Percentiles rank a stretch among this genome's conserved stretches.
Conservation (phyloP, 2,113 vertebrate genomes). For the Charadrius vociferus region DNA sequence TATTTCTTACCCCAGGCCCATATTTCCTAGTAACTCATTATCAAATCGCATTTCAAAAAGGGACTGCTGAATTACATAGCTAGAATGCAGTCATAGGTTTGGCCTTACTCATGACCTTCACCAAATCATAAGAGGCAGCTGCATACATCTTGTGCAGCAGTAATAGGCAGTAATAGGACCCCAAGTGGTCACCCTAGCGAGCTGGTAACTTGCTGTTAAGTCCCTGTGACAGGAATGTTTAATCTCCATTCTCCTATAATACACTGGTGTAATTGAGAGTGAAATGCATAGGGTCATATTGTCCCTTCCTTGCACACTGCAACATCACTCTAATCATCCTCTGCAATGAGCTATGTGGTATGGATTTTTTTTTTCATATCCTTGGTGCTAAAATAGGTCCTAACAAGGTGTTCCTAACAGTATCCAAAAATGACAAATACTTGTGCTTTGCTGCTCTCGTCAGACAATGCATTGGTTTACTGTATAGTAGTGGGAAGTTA, state of each 20-base stretch:
- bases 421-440: neutral
- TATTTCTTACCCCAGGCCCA: neutral
- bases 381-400: neutral
- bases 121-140: slow-evolving; percentile 18
- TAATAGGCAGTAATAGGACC: no score
- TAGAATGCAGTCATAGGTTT: slow-evolving; percentile 13
- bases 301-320: neutral
- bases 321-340: neutral
- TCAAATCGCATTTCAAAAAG: neutral
- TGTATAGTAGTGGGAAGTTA: neutral
- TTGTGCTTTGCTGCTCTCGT: neutral
- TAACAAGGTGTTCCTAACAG: neutral
- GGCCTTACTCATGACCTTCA: slow-evolving; percentile 43
- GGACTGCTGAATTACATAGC: neutral
- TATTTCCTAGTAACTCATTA: slow-evolving; percentile 6
- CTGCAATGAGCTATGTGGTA: neutral
- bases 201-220: no score
- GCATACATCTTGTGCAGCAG: neutral
- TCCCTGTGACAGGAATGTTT: slow-evolving; percentile 29
- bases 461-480: neutral
- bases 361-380: neutral
- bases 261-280: neutral
- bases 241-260: neutral
- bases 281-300: neutral
- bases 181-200: no score